These are phyloP conservation scores for Cossypha niveicapilla DNA, from an alignment of 2,797 vertebrate genomes.

Conservation along the genomic window DNA sequence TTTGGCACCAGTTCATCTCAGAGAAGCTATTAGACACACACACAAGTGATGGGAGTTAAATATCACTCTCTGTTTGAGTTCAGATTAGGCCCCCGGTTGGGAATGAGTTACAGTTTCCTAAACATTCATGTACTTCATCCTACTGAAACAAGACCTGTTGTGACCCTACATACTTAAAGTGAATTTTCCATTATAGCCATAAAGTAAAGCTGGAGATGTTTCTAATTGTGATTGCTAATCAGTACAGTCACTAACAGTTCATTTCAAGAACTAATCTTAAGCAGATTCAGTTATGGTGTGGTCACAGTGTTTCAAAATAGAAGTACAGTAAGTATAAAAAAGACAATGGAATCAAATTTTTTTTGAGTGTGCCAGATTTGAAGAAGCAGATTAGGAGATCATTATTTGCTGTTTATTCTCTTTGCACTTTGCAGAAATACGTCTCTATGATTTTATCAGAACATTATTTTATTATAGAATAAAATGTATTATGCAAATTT, in stretches of 20 bases:
- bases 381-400: neutral
- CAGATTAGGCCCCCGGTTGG: neutral
- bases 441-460: constrained; percentile 5
- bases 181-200: neutral
- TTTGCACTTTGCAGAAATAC: neutral
- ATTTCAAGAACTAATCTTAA: constrained; percentile 24
- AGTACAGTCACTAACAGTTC: neutral
- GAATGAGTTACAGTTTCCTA: neutral
- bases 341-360: neutral
- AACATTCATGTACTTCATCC: neutral
- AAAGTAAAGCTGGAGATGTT: constrained; percentile 16
- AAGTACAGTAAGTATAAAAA: neutral
- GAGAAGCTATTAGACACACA: neutral
- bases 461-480: constrained; percentile 44
- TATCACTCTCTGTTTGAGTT: neutral
- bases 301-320: constrained; percentile 23
- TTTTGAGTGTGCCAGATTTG: neutral
- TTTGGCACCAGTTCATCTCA: neutral
- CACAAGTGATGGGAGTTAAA: neutral
- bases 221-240: constrained; percentile 44
- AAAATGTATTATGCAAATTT: constrained; percentile 29
- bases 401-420: neutral
- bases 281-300: constrained; percentile 3
- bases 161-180: neutral
- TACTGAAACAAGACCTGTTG: neutral